Percentiles rank a stretch among this genome's conserved stretches.
These are phyloP conservation scores for Castor canadensis DNA, from an alignment of 2,113 vertebrate genomes.

Conservation along the genomic window DNA sequence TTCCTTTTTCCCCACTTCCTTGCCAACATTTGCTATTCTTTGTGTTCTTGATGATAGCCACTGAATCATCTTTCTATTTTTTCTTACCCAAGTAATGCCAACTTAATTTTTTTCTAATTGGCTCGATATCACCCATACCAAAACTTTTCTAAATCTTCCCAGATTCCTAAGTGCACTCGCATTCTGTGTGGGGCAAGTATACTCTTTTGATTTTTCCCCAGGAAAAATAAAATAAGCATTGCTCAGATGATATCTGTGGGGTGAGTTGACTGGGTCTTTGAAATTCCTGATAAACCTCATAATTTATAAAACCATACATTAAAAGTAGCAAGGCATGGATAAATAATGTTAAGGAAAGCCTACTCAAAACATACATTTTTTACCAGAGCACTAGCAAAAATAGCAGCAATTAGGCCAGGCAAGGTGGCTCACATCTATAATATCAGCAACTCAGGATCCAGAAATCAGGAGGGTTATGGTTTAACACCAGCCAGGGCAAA, in stretches of 20 bases:
- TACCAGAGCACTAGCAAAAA: conserved; percentile 18
- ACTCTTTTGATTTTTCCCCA: neutral
- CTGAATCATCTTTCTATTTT: neutral
- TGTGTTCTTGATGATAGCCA: no score
- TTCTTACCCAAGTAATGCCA: neutral
- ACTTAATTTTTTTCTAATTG: neutral
- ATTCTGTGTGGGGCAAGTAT: neutral
- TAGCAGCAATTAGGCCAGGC: neutral
- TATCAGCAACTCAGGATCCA: no score
- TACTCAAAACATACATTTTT: neutral
- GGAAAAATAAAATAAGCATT: neutral
- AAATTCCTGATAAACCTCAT: conserved; percentile 32
- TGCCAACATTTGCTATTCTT: no score
- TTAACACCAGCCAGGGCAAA: no score
- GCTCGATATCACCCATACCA: neutral
- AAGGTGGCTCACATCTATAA: no score
- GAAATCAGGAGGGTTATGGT: no score
- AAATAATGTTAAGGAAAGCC: neutral
- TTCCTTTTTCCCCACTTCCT: no score
- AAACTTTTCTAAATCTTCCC: neutral
- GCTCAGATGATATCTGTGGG: neutral
- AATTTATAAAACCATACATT: neutral
- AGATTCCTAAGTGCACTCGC: neutral
- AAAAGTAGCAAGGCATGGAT: neutral
- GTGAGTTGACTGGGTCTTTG: neutral